Evolutionary conservation across 2,888 invertebrate genomes (phyloP).

Genomic region (Leptinotarsa juncta): DNA sequence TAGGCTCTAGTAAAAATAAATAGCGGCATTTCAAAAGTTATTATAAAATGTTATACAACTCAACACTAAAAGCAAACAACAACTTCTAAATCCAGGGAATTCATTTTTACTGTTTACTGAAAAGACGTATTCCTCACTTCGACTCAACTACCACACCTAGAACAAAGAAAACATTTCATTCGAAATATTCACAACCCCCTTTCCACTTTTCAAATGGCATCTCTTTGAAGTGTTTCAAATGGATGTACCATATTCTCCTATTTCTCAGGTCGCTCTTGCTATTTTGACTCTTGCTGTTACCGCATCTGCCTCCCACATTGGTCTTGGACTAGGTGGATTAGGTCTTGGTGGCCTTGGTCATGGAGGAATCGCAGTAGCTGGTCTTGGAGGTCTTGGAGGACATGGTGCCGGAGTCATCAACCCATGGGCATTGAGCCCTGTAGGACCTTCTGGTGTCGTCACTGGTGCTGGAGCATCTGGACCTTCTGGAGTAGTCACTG

Average conservation of each 20-base stretch:
- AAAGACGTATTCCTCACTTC: too few relatives aligned
- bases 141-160: too few relatives aligned
- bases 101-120: too few relatives aligned
- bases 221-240: neutral
- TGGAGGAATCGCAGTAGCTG: too few relatives aligned
- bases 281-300: slow-evolving; percentile 8
- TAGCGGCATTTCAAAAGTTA: too few relatives aligned
- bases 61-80: too few relatives aligned
- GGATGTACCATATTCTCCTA: neutral
- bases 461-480: slow-evolving; percentile 33
- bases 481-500: slow-evolving; percentile 26
- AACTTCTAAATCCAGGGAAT: too few relatives aligned
- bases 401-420: slow-evolving; percentile 23
- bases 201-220: neutral
- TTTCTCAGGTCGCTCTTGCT: slow-evolving; percentile 14
- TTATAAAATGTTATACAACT: too few relatives aligned
- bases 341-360: neutral
- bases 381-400: slow-evolving; percentile 10
- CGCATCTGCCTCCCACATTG: slow-evolving; percentile 16
- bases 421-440: slow-evolving; percentile 25
- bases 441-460: slow-evolving; percentile 33
- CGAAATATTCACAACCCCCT: too few relatives aligned
- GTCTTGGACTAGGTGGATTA: neutral
- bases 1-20: too few relatives aligned
- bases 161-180: too few relatives aligned